Conservation (phyloP, 37 sponge, comb jelly and placozoan genomes). For the Mnemiopsis leidyi region DNA sequence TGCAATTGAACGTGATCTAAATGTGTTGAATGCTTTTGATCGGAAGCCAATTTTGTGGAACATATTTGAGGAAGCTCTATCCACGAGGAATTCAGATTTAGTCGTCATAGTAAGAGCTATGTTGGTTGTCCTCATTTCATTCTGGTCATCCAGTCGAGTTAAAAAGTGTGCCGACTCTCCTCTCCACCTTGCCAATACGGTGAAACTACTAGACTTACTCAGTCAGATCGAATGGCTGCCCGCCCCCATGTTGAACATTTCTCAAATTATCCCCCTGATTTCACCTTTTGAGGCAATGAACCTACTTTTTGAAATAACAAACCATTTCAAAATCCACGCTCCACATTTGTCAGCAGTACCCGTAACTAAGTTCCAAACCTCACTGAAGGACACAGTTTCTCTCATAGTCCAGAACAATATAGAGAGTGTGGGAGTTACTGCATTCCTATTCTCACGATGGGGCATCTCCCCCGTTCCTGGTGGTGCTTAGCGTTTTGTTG, state of each 20-base stretch:
- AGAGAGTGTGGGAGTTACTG: slow-evolving; percentile 14
- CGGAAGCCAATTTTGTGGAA: slow-evolving; percentile 22
- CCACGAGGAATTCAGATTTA: neutral
- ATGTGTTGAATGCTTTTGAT: slow-evolving; percentile 8
- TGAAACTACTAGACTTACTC: neutral
- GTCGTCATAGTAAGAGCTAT: slow-evolving; percentile 35
- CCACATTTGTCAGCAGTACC: slow-evolving; percentile 35
- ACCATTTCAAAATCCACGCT: neutral
- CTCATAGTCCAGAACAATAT: slow-evolving; percentile 51
- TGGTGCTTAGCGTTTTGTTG: neutral
- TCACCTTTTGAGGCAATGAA: slow-evolving; percentile 37
- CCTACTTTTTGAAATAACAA: slow-evolving; percentile 1
- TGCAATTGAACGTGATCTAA: slow-evolving; percentile 43
- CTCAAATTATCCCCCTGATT: slow-evolving; percentile 39
- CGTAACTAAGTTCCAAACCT: neutral
- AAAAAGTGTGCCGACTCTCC: slow-evolving; percentile 32
- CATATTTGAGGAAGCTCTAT: neutral
- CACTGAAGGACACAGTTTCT: slow-evolving; percentile 13
- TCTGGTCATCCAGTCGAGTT: slow-evolving; percentile 9
- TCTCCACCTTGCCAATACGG: neutral
- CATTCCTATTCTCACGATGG: slow-evolving; percentile 27
- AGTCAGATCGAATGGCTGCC: slow-evolving; percentile 39
- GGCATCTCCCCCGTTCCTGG: neutral
- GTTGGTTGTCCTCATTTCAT: slow-evolving; percentile 6
- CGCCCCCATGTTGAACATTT: neutral